Conservation (phyloP, 1,140 invertebrate species). For the Papilio glaucus region DNA sequence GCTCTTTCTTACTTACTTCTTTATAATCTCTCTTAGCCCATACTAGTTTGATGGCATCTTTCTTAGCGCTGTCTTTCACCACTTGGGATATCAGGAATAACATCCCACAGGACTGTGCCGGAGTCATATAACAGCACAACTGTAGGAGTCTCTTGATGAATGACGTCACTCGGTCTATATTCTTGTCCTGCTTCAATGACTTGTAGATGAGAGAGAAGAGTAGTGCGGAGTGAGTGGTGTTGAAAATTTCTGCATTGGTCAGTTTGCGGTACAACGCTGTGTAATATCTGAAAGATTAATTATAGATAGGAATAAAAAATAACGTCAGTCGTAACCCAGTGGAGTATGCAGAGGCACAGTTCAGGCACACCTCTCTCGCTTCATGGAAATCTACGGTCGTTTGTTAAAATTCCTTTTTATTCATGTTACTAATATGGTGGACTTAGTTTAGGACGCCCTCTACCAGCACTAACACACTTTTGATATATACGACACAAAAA, state of each 20-base stretch:
- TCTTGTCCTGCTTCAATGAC: slow-evolving; percentile 91
- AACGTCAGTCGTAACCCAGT: too few species aligned
- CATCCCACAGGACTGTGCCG: slow-evolving; percentile 89
- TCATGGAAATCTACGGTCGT: too few species aligned
- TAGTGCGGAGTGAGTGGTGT: slow-evolving; percentile 90
- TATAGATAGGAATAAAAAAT: too few species aligned
- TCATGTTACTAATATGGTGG: too few species aligned
- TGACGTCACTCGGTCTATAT: slow-evolving; percentile 88
- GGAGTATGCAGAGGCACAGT: too few species aligned
- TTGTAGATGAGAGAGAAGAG: slow-evolving; percentile 95
- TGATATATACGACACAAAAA: slow-evolving; percentile 1
- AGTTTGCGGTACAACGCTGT: slow-evolving; percentile 95
- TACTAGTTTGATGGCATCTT: slow-evolving; percentile 58
- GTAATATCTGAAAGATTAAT: slow-evolving; percentile 89
- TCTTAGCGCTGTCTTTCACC: slow-evolving; percentile 61
- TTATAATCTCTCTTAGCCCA: slow-evolving; percentile 66
- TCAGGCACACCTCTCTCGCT: too few species aligned
- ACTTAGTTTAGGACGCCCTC: too few species aligned
- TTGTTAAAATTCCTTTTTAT: too few species aligned
- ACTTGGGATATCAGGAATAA: slow-evolving; percentile 93
- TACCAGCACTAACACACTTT: too few species aligned
- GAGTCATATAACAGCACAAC: slow-evolving; percentile 84
- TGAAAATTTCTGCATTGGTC: slow-evolving; percentile 89
- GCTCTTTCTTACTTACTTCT: slow-evolving; percentile 53
- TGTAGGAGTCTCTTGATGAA: slow-evolving; percentile 96